Base-by-base conservation (phyloP, 2,888 invertebrate genomes). In the Dilophus febrilis region DNA sequence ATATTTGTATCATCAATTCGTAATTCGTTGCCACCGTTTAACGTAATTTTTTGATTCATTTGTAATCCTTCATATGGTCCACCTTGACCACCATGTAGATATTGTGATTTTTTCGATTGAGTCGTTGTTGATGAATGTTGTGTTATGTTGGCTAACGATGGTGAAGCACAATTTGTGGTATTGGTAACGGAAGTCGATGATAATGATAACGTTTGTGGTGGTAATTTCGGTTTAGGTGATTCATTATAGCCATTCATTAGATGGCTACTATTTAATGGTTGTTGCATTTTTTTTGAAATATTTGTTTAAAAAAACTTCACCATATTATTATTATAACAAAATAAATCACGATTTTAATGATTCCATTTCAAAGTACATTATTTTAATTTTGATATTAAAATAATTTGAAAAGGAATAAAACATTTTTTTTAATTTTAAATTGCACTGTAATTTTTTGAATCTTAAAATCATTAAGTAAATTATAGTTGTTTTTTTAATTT, bases 111-210 rank as follows among this genome's bases (percentile, higher is more conserved):
- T 29, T 5, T 14, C 8, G 22, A 6, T 22, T 4, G 22, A 6
- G 22, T 22, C 28, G 28, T 16, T n/a, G 29, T 12, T 12, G 27
- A 28, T 16, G 27, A 28, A 26, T 27, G 17, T 12, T 27, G 17
- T 16, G 16, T 36, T n/a, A 26, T 27, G n/a, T 35, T 35, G 27
- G 22, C 26, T 27, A 35, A 35, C n/a, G n/a, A n/a, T 22, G 22
- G 4, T 22, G 22, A 6, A 8, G 22, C 22, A 17, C 36, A 27
- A 29, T 28, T 37, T 30, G 37, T 12, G 31, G 17, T 16, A 28
- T 46, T 56, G 54, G 37, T 53, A 55, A 22, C 52, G 51, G 41
- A 54, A 57, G 41, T 56, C 54, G 45, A 56, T 56, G 41, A 55
- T 55, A 53, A 55, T 55, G 57, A 56, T 56, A 40, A 38, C 16